phyloP scores from a whole-genome alignment of 2,888 invertebrate genomes.

The Serrognathus titanus region DNA sequence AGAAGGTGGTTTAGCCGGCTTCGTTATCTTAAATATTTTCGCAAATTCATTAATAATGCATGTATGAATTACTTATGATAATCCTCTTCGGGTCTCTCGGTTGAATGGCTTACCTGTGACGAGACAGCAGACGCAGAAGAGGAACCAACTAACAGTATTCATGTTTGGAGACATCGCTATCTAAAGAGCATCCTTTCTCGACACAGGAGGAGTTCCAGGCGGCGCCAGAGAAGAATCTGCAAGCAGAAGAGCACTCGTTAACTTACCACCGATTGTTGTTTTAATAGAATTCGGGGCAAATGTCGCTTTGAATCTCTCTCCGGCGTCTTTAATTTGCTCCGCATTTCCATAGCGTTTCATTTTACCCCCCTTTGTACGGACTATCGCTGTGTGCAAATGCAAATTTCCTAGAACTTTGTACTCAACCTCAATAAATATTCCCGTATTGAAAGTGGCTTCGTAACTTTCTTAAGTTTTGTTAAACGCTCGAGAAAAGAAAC shows the following conservation, averaged over 20 bases:
- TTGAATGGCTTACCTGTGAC: constrained; percentile 12
- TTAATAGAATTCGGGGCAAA: constrained; percentile 19
- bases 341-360: neutral
- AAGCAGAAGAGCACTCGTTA: constrained; percentile 19
- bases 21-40: neutral
- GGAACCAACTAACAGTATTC: constrained; percentile 7
- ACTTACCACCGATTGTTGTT: constrained; percentile 17
- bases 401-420: neutral
- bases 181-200: constrained; percentile 13
- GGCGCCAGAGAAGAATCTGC: constrained; percentile 19
- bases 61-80: neutral
- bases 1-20: neutral
- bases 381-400: neutral
- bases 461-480: too few species aligned
- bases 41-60: neutral
- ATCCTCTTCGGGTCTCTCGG: neutral
- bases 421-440: too few species aligned
- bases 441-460: too few species aligned
- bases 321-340: constrained; percentile 19
- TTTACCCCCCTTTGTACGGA: neutral
- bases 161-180: constrained; percentile 11
- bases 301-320: constrained; percentile 12
- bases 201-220: neutral
- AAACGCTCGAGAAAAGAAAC: too few species aligned
- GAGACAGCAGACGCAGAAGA: constrained; percentile 11